Evolutionary conservation across 1,140 invertebrate species (phyloP).

Genomic region (Drosophila willistoni): DNA sequence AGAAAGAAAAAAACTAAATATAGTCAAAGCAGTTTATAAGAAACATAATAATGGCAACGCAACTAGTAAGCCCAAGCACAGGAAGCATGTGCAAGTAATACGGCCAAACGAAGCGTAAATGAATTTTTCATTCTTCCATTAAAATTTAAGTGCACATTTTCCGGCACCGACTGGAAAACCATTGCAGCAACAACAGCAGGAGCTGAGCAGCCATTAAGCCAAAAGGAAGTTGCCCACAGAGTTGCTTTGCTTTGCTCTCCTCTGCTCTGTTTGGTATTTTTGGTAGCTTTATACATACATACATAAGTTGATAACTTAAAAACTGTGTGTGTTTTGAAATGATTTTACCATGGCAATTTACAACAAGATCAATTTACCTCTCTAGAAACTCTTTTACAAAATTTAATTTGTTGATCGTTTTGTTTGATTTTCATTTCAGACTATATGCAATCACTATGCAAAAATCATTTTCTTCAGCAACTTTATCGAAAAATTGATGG

Average conservation of each 20-base stretch:
- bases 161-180: conserved; percentile 72
- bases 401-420: too few species aligned
- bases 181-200: conserved; percentile 39
- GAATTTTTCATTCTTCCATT: conserved; percentile 81
- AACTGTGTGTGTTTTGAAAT: not conserved
- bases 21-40: conserved; percentile 13
- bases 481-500: conserved; percentile 95
- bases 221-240: conserved; percentile 19
- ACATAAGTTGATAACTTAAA: not conserved
- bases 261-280: not conserved
- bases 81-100: conserved; percentile 71
- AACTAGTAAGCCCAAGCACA: conserved; percentile 55
- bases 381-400: not conserved
- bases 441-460: conserved; percentile 93
- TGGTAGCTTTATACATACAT: not conserved
- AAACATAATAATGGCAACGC: conserved; percentile 33
- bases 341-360: not conserved
- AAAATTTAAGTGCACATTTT: conserved; percentile 82
- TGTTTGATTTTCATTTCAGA: conserved; percentile 85
- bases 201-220: conserved; percentile 31
- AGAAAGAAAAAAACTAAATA: not conserved
- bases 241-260: not conserved
- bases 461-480: conserved; percentile 93
- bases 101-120: conserved; percentile 76
- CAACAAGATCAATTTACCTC: conserved; percentile 41